Base-by-base conservation (phyloP, 2,888 invertebrate species). In the Lasioglossum morio region DNA sequence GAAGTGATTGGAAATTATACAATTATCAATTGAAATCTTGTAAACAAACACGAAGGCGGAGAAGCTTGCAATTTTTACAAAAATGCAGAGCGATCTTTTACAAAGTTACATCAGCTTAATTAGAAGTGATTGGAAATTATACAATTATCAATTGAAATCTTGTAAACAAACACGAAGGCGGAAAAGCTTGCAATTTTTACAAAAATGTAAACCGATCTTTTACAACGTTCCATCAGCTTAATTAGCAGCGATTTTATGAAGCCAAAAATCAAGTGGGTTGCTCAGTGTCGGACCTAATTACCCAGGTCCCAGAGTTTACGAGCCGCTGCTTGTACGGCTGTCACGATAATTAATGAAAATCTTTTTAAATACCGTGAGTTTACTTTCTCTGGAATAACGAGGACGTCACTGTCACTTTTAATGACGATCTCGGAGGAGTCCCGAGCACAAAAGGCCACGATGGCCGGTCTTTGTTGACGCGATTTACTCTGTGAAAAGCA, bases 401-500 rank as follows among this genome's bases (percentile, higher is more conserved):
- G 76, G 40, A 76, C 43, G 40, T 30, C 40, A 27, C 60, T 46
- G 60, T 63, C 43, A 37, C 40, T 63, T 43, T 43, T 40, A 30
- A 57, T 43, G 76, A 76, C n/a, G 70, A 70, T 53, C 48, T 37
- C 74, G 37, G 74, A 12, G 43, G 40, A 19, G 19, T 10, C 34
- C 14, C 46, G 66, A 23, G 76, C 30, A 27, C 57, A 27, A 60
- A 40, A 60, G 63, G 66, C 60, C 27, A n/a, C 77, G 66, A 34
- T 66, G 75, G 57, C 72, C 72, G 60, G 30, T 43, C 77, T 14
- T 48, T 66, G 77, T 37, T 60, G 66, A 66, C 60, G 69, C 70
- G 37, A 77, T 70, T 27, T 19, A n/a, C 77, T 37, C 27, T 19
- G 37, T 70, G n/a, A 46, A 70, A 77, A 77, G 48, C 77, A 77